Evolutionary conservation across 2,888 invertebrate genomes (phyloP), one percentile per base, ranked within the genome.

Genomic region (Thyatira batis): DNA sequence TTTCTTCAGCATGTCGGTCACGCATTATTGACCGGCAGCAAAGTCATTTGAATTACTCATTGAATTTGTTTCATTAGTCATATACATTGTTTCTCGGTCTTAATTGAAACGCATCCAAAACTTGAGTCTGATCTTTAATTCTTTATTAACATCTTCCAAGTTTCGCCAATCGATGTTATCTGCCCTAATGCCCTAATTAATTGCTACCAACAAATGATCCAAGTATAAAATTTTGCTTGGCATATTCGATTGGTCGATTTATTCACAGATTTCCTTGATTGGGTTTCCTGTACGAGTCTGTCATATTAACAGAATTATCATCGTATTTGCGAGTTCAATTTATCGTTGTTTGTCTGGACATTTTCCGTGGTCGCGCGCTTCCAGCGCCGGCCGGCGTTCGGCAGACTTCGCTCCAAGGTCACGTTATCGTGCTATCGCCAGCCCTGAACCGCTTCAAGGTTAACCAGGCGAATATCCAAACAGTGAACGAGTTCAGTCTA

Each of bases 391-490:
- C 87, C 87, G 89, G 89, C 84, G 75, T 80, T 84, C 85, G 85
- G 82, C 82, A 82, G 82, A 77, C 84, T 84, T 79, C 78, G 78
- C 65, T 73, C 74, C 91, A 92, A 92, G 92, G 92, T 89, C 91
- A 84, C 86, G 88, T 91, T 91, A 91, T 92, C 92, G 86, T 83
- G 84, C 84, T 87, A 87, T 86, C 88, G 88, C 80, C 85, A 86
- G 80, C 85, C 87, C 86, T 86, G 85, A 84, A 82, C 85, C 75
- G 73, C 69, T 78, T 69, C 84, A 86, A 87, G 87, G 86, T 76
- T 82, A 72, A 50, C 67, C 65, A 54, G 27, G 62, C 54, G 50
- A 73, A 77, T 69, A 73, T 78, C 67, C 69, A 73, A 69, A 75
- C 69, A 65, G 66, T 65, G 54, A 63, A 64, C 66, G 60, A 61